phyloP scores from a whole-genome alignment of 2,888 invertebrate genomes.

The Acronicta leporina region DNA sequence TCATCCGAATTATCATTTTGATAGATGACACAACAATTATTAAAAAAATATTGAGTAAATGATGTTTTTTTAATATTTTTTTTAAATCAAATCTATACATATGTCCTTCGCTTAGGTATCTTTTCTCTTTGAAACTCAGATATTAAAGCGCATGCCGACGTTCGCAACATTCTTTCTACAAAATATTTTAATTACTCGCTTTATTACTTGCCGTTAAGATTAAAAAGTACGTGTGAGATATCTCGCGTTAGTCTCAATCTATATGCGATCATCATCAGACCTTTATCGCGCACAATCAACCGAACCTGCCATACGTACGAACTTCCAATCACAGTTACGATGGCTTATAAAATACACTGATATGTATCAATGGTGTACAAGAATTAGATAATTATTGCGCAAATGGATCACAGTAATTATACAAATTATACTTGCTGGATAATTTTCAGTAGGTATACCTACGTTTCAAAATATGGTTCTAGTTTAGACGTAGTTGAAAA shows the following conservation, averaged over 20 bases:
- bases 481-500: too few relatives aligned
- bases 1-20: too few relatives aligned
- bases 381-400: neutral
- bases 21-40: too few relatives aligned
- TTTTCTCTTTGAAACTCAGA: neutral
- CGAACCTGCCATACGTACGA: constrained; percentile 22
- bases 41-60: too few relatives aligned
- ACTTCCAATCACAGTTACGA: constrained; percentile 12
- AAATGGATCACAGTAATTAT: too few relatives aligned
- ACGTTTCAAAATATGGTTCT: too few relatives aligned
- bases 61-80: too few relatives aligned
- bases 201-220: constrained; percentile 33
- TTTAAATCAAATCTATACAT: too few relatives aligned
- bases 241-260: constrained; percentile 43
- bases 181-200: constrained; percentile 44
- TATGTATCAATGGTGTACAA: constrained; percentile 31
- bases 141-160: neutral
- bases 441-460: too few relatives aligned
- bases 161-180: constrained; percentile 13
- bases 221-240: constrained; percentile 29
- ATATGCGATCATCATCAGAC: constrained; percentile 37
- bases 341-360: constrained; percentile 38
- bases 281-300: constrained; percentile 35
- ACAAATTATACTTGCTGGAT: too few relatives aligned
- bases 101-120: too few relatives aligned